Conservation (phyloP, 2,888 invertebrate genomes). For the Acholoe squamosa region DNA sequence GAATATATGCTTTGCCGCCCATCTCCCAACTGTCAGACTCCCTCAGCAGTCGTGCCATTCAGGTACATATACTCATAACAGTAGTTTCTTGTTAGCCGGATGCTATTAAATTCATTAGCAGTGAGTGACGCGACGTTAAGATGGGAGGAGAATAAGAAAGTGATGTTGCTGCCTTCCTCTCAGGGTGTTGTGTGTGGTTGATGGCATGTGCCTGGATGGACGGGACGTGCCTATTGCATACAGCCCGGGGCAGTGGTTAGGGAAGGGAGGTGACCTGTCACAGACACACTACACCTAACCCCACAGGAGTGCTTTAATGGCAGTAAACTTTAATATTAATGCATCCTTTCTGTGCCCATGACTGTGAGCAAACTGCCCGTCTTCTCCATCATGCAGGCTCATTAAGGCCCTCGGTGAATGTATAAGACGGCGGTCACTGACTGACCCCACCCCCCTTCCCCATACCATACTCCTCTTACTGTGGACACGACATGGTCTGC, state of each 20-base stretch:
- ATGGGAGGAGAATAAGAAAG: neutral
- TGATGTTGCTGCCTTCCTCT: neutral
- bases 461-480: too few relatives aligned
- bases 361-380: constrained; percentile 8
- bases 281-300: neutral
- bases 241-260: constrained; percentile 3
- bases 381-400: neutral
- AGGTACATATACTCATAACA: neutral
- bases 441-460: neutral
- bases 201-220: neutral
- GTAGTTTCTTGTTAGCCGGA: neutral
- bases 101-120: constrained; percentile 29
- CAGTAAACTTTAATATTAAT: constrained; percentile 29
- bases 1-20: neutral
- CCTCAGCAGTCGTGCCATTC: neutral
- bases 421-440: neutral
- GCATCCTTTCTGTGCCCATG: neutral
- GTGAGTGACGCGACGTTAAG: neutral
- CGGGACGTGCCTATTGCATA: neutral
- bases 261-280: neutral
- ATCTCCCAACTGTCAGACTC: neutral
- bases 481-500: neutral
- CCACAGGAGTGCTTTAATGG: neutral
- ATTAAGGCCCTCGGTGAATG: neutral
- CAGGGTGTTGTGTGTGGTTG: neutral